Evolutionary conservation across 2,888 invertebrate species (phyloP), one percentile per base, ranked within the genome.

Genomic region (Slavum lentiscoides): DNA sequence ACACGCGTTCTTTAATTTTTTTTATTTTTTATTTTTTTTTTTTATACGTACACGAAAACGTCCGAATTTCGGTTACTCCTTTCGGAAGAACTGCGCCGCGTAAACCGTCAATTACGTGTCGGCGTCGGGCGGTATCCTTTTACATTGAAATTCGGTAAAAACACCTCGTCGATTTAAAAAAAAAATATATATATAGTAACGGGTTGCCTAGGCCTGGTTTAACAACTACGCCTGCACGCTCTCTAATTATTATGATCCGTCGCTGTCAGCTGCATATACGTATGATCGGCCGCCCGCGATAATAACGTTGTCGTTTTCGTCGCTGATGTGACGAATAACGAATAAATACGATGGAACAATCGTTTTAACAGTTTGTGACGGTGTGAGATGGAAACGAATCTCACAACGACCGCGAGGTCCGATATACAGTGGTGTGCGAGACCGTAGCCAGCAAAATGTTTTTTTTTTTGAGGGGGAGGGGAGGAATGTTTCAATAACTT

Each of bases 41-140:
- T 49, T 49, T 15, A 8, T 61, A 15, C 15, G 37, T 74, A 74
- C 21, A 67, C 67, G 66, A 61, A 77, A 77, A 53, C 80, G 64
- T 70, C 68, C 64, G 55, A 58, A 72, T 72, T 80, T 72, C 43
- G 72, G 62, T 23, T 64, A 72, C 23, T 64, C 80, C 64, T 64
- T 80, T 72, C 62, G 62, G 70, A 68, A 15, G 43, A 76, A 68
- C 49, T 43, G 70, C 30, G 30, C 30, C 30, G 37, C 39, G 37
- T 64, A 43, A 80, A 70, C 80, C 80, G 80, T 64, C 72, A 72
- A 80, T 80, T 80, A 80, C 58, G 43, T 30, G 30, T 30, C 30
- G n/a, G n/a, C n/a, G 21, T 37, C 69, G 55, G 43, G 80, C 80
- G 80, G 80, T 55, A 72, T 80, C 80, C 80, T 80, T 80, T 80